A percentile compares a stretch with the other conserved stretches of the same genome.
These are phyloP conservation scores for Orthonychiurus folsomi DNA, from an alignment of 2,888 invertebrate genomes.

Conservation along the genomic window DNA sequence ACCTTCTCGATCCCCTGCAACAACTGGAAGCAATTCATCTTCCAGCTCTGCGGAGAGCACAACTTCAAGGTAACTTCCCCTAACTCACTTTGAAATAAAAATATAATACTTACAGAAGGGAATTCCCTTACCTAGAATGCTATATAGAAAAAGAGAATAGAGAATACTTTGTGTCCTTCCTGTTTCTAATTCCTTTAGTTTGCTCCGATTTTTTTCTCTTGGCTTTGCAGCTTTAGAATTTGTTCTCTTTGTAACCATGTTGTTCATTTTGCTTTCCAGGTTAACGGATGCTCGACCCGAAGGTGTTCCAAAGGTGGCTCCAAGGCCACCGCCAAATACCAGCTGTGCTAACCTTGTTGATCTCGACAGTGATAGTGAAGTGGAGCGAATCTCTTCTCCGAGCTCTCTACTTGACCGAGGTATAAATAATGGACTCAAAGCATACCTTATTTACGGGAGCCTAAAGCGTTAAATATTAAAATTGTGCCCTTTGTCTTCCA, in stretches of 20 bases:
- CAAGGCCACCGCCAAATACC: background rate
- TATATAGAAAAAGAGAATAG: too few species aligned
- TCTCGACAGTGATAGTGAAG: background rate
- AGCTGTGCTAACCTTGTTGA: background rate
- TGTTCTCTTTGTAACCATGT: background rate
- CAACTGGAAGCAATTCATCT: conserved; percentile 3
- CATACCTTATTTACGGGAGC: background rate
- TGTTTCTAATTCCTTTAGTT: background rate
- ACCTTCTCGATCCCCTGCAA: conserved; percentile 13
- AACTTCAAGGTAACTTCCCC: background rate
- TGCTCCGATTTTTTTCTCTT: background rate
- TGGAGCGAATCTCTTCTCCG: background rate
- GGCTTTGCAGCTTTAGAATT: background rate
- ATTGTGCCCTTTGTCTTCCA: background rate
- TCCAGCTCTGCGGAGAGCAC: background rate
- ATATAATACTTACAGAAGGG: too few species aligned
- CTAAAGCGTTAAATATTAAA: background rate
- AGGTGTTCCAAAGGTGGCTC: background rate
- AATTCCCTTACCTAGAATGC: too few species aligned
- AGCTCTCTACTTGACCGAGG: background rate
- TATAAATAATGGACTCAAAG: background rate
- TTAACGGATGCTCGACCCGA: background rate
- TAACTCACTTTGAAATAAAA: too few species aligned
- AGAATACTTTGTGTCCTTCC: background rate
- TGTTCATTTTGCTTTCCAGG: background rate